Evolutionary conservation across 2,888 invertebrate genomes (phyloP).

Genomic region (Acholoe squamosa): DNA sequence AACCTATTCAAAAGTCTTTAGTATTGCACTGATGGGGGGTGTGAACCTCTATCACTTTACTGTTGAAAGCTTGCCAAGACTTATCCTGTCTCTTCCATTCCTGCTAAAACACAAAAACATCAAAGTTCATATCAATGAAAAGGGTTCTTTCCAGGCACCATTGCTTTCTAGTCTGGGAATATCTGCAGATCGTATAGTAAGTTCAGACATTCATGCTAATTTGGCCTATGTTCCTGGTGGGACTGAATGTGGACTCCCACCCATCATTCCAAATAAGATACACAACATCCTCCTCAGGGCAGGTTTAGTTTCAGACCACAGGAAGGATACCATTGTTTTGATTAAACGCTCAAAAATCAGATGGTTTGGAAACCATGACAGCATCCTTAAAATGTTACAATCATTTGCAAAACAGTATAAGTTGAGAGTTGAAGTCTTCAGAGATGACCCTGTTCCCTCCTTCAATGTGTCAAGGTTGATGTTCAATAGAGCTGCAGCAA

Average conservation of each 20-base stretch:
- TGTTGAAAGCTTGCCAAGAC: conserved; percentile 60
- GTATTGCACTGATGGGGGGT: conserved; percentile 61
- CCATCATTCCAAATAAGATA: neutral
- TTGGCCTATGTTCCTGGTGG: neutral
- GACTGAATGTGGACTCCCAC: neutral
- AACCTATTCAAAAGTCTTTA: conserved; percentile 62
- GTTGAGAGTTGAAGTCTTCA: neutral
- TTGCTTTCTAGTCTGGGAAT: neutral
- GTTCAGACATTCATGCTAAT: neutral
- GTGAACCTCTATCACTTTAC: conserved; percentile 41
- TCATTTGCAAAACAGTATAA: neutral
- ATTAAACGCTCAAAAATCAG: conserved; percentile 63
- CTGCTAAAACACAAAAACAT: conserved; percentile 55
- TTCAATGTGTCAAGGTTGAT: conserved; percentile 28
- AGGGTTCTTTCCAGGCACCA: neutral
- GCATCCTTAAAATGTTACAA: conserved; percentile 1
- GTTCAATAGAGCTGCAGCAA: conserved; percentile 50
- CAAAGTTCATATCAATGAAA: conserved; percentile 37
- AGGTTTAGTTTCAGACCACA: neutral
- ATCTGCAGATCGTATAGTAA: neutral
- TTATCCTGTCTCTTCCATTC: conserved; percentile 49
- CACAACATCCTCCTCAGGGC: neutral
- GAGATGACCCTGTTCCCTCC: conserved; percentile 42
- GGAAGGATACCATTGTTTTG: conserved; percentile 46
- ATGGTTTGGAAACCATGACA: conserved; percentile 57